Base-by-base conservation (phyloP, 2,888 invertebrate species). In the Drosophila putrida region DNA sequence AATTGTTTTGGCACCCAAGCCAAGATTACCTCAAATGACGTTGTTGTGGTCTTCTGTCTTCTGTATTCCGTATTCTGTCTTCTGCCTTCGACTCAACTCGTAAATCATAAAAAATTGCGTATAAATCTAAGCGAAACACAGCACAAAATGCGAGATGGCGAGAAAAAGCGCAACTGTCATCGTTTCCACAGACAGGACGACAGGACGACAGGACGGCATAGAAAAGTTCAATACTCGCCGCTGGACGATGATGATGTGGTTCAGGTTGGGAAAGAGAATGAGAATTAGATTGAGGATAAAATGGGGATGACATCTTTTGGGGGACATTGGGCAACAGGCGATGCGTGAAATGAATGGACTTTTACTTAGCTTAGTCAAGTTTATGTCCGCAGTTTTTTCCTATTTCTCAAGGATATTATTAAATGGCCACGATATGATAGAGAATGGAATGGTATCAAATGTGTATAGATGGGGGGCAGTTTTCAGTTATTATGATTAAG, bases 111-210 rank as follows among this genome's bases (percentile, higher is more conserved):
- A 75, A 80, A 81, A 67, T 63, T 66, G 80, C 80, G 64, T 71
- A 79, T 79, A 79, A 79, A 80, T 79, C 78, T 73, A 66, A 58
- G 39, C 41, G 53, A 68, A 57, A 64, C 61, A 55, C 50, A n/a
- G n/a, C 67, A 54, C 31, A 57, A 50, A 35, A 44, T 38, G 25
- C 41, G 44, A 38, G 36, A 41, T 44, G 41, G 35, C 74, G 41
- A 47, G 36, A 66, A 60, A 77, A 87, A 87, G 68, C 84, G 79
- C 84, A 87, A 87, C 79, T 87, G 88, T 81, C 82, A 82, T 81
- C 82, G 79, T 81, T 82, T 84, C 70, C 62, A 28, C 35, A 20
- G 13, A 28, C 31, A 25, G 44, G 44, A 57, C 35, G 25, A 28
- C 31, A 25, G 44, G 44, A 57, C 35, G 25, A 41, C 49, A 51